Percentiles rank a stretch among this genome's conserved stretches.
These are phyloP conservation scores for Mechanitis messenoides DNA, from an alignment of 2,888 invertebrate species.

Conservation along the genomic window DNA sequence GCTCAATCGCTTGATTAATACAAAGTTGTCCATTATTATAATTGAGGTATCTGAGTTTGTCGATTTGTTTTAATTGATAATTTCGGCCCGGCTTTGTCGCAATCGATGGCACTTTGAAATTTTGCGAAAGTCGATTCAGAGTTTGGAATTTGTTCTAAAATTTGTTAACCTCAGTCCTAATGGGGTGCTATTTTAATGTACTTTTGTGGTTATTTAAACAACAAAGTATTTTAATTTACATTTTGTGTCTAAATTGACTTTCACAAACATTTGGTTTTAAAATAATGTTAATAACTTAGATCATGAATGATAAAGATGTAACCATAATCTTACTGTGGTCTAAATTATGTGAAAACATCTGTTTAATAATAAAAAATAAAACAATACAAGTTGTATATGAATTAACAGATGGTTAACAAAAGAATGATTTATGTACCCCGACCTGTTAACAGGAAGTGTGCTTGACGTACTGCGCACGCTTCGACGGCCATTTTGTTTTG, in stretches of 20 bases:
- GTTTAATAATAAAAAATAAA: background rate
- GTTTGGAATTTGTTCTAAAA: conserved; percentile 9
- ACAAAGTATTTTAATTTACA: too few species aligned
- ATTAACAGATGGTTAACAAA: conserved; percentile 11
- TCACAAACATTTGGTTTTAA: too few species aligned
- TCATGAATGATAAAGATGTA: too few species aligned
- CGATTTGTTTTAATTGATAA: conserved; percentile 47
- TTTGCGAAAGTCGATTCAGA: conserved; percentile 17
- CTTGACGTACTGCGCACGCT: conserved; percentile 27
- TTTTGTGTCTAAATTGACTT: too few species aligned
- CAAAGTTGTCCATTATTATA: conserved; percentile 52
- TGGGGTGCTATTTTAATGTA: conserved; percentile 3
- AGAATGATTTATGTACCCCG: conserved; percentile 11
- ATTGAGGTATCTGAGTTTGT: conserved; percentile 44
- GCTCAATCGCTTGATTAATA: conserved; percentile 52
- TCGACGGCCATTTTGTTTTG: conserved; percentile 14
- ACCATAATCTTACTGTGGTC: too few species aligned
- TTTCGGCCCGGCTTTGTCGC: conserved; percentile 30
- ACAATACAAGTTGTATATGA: conserved; percentile 10
- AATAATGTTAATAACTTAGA: too few species aligned
- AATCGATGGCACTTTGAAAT: conserved; percentile 30
- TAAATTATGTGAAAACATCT: too few species aligned
- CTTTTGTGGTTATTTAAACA: background rate
- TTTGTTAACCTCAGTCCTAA: conserved; percentile 6
- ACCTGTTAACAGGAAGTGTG: conserved; percentile 22